These are phyloP conservation scores for Drosophila limbata DNA, from an alignment of 2,888 invertebrate species.

Conservation along the genomic window DNA sequence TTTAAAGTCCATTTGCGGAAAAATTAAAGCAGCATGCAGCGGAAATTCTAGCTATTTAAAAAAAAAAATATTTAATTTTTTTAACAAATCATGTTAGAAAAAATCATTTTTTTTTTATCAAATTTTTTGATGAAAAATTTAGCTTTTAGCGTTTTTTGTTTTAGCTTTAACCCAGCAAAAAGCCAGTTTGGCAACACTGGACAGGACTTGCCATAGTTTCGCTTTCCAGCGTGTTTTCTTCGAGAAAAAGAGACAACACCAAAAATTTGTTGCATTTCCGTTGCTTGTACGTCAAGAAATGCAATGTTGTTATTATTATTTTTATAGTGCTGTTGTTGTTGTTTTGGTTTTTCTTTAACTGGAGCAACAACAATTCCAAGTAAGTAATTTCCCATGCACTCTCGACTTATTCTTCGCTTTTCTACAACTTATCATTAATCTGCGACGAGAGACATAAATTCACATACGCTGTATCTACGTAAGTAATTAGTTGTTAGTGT, in stretches of 20 bases:
- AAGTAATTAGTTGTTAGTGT: conserved; percentile 52
- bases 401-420: conserved; percentile 47
- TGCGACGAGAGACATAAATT: conserved; percentile 32
- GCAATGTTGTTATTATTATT: conserved; percentile 48
- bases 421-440: conserved; percentile 73
- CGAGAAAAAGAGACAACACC: conserved; percentile 29
- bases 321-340: neutral
- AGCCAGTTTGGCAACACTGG: too few relatives aligned
- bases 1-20: too few relatives aligned
- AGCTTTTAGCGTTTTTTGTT: too few relatives aligned
- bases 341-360: conserved; percentile 35
- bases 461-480: conserved; percentile 27
- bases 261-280: conserved; percentile 79
- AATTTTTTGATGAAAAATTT: too few relatives aligned
- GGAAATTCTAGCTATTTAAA: too few relatives aligned
- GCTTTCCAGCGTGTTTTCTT: conserved; percentile 52
- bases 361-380: conserved; percentile 67
- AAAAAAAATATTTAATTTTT: too few relatives aligned
- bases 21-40: too few relatives aligned
- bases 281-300: conserved; percentile 72
- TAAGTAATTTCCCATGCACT: conserved; percentile 76
- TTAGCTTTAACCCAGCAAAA: too few relatives aligned
- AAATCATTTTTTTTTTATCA: too few relatives aligned
- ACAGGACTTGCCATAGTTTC: conserved; percentile 67
- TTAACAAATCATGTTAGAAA: too few relatives aligned